A percentile compares a stretch with the other conserved stretches of the same genome.
These are phyloP conservation scores for Tupiocoris notatus DNA, from an alignment of 2,888 invertebrate genomes.

Conservation along the genomic window DNA sequence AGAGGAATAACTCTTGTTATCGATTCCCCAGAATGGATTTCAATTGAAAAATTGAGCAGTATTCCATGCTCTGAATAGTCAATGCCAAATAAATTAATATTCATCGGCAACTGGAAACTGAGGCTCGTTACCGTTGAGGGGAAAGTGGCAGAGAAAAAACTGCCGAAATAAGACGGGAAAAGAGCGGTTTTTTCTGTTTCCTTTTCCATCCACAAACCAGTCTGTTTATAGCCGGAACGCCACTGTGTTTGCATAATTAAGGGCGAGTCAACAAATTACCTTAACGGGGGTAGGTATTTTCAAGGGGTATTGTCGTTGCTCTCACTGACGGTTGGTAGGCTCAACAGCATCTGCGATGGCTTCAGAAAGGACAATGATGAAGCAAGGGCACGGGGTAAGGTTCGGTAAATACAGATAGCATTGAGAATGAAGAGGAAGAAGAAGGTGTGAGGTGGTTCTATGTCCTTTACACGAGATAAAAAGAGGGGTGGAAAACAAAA, in stretches of 20 bases:
- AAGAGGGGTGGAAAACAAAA: slow-evolving; percentile 36
- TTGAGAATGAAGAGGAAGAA: slow-evolving; percentile 11
- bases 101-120: slow-evolving; percentile 22
- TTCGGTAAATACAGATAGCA: slow-evolving; percentile 42
- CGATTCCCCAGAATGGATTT: too few relatives aligned
- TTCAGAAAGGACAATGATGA: not conserved
- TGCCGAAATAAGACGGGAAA: slow-evolving; percentile 5
- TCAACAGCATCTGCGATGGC: not conserved
- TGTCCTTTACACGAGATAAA: slow-evolving; percentile 44
- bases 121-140: slow-evolving; percentile 20
- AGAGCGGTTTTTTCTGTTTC: slow-evolving; percentile 17
- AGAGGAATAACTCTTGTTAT: too few relatives aligned
- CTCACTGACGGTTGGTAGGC: slow-evolving; percentile 14
- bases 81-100: slow-evolving; percentile 31
- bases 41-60: slow-evolving; percentile 30
- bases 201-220: slow-evolving; percentile 7
- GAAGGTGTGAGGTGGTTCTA: slow-evolving; percentile 3
- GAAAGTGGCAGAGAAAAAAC: not conserved
- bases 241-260: slow-evolving; percentile 47
- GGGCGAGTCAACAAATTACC: slow-evolving; percentile 47
- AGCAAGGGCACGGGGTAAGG: not conserved
- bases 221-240: slow-evolving; percentile 36
- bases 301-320: slow-evolving; percentile 37
- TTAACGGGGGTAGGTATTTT: slow-evolving; percentile 25
- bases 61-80: slow-evolving; percentile 37